phyloP scores from a whole-genome alignment of 2,113 vertebrate species.

The Ceratotherium simum region DNA sequence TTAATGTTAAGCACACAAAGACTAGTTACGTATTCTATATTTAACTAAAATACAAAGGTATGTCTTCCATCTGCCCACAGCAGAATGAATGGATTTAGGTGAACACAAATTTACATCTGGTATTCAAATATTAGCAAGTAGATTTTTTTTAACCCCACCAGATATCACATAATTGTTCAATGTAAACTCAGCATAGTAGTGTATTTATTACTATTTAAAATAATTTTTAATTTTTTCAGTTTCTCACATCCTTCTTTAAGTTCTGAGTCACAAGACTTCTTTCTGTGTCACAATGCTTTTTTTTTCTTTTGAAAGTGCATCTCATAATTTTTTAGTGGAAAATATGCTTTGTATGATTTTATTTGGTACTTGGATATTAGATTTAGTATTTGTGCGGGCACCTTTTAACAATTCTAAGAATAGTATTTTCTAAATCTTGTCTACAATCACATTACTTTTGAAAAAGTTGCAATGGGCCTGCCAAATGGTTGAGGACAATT shows the following conservation, averaged over 20 bases:
- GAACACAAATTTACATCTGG: conserved; percentile 77
- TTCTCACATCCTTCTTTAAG: conserved; percentile 34
- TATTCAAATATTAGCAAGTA: conserved; percentile 74
- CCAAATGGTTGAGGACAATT: neutral
- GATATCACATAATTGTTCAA: conserved; percentile 63
- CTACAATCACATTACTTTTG: neutral
- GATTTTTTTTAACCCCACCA: conserved; percentile 50
- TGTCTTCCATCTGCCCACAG: conserved; percentile 81
- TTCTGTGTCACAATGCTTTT: neutral
- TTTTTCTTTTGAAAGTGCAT: neutral
- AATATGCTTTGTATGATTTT: conserved; percentile 67
- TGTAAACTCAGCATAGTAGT: conserved; percentile 41
- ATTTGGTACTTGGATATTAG: conserved; percentile 66
- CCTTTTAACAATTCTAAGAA: conserved; percentile 67
- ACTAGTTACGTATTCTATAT: conserved; percentile 74
- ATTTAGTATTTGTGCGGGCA: neutral
- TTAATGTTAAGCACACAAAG: conserved; percentile 83
- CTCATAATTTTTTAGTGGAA: conserved; percentile 9
- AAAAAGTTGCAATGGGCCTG: neutral
- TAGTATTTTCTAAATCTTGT: conserved; percentile 63
- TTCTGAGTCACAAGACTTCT: conserved; percentile 35
- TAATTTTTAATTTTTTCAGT: conserved; percentile 67
- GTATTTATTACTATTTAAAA: conserved; percentile 78
- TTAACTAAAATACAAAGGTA: conserved; percentile 86
- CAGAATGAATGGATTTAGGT: conserved; percentile 74